A percentile compares a stretch with the other conserved stretches of the same genome.
Evolutionary conservation across 2,888 invertebrate genomes (phyloP).

Genomic region (Germaria angustata): DNA sequence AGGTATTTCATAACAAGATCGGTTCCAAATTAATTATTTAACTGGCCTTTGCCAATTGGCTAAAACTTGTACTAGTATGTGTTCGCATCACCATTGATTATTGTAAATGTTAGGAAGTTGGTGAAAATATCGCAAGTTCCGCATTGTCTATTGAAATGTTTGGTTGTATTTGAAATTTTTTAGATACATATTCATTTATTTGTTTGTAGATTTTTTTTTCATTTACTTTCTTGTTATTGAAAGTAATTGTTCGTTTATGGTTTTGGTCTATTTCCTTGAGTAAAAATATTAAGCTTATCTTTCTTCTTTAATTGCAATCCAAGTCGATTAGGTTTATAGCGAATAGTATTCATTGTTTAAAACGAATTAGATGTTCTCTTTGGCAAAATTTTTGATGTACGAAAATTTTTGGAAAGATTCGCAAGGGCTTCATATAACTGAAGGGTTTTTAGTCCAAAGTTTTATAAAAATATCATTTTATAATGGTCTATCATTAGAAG

Average conservation of each 20-base stretch:
- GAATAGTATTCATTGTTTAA: not conserved
- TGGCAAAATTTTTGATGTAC: too few species aligned
- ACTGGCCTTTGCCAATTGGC: constrained; percentile 34
- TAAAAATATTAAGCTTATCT: not conserved
- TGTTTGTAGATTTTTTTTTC: not conserved
- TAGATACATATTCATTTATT: constrained; percentile 13
- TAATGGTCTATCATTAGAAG: too few species aligned
- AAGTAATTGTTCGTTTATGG: constrained; percentile 59
- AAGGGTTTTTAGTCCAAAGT: too few species aligned
- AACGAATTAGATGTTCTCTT: not conserved
- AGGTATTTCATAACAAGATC: not conserved
- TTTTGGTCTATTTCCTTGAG: constrained; percentile 48
- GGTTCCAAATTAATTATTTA: too few species aligned
- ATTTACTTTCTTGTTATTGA: constrained; percentile 49
- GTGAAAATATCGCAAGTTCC: constrained; percentile 44
- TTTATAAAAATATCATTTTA: too few species aligned
- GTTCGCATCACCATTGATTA: constrained; percentile 11
- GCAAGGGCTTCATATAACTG: too few species aligned
- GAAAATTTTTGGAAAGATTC: too few species aligned
- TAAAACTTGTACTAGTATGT: constrained; percentile 41
- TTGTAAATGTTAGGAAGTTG: constrained; percentile 58
- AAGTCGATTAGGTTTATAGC: constrained; percentile 34
- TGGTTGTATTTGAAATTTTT: constrained; percentile 37
- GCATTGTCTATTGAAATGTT: constrained; percentile 39
- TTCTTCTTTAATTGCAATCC: constrained; percentile 19